Conservation (phyloP, 2,888 invertebrate genomes). For the Sympetrum striolatum region DNA sequence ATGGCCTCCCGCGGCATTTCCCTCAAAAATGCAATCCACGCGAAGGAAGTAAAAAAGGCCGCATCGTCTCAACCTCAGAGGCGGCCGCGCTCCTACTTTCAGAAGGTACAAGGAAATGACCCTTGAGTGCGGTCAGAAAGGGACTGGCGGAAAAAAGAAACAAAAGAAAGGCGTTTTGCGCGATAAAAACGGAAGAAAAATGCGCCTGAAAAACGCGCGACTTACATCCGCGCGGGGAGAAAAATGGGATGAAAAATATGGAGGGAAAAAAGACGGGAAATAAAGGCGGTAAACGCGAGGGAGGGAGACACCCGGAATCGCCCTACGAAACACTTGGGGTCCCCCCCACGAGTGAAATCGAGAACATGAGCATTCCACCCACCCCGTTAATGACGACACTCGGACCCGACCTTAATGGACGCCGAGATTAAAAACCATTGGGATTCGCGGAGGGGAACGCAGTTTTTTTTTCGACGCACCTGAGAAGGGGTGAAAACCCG, state of each 20-base stretch:
- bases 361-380: neutral
- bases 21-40: too few relatives aligned
- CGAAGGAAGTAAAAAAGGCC: too few relatives aligned
- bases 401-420: neutral
- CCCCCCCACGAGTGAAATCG: neutral
- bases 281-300: neutral
- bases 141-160: neutral
- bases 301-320: neutral
- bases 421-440: neutral
- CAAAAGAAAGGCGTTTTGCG: neutral
- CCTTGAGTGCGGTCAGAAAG: neutral
- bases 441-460: slow-evolving; percentile 25
- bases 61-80: neutral
- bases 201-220: neutral
- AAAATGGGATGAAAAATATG: neutral
- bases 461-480: neutral
- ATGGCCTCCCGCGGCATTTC: too few relatives aligned
- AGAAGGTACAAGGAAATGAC: neutral
- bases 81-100: neutral
- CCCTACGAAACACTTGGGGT: neutral
- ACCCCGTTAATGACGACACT: neutral
- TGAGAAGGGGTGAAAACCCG: too few relatives aligned
- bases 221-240: neutral
- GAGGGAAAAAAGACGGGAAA: neutral
- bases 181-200: neutral